Base-by-base conservation (phyloP, 2,888 invertebrate species). In the Synanthedon formicaeformis region DNA sequence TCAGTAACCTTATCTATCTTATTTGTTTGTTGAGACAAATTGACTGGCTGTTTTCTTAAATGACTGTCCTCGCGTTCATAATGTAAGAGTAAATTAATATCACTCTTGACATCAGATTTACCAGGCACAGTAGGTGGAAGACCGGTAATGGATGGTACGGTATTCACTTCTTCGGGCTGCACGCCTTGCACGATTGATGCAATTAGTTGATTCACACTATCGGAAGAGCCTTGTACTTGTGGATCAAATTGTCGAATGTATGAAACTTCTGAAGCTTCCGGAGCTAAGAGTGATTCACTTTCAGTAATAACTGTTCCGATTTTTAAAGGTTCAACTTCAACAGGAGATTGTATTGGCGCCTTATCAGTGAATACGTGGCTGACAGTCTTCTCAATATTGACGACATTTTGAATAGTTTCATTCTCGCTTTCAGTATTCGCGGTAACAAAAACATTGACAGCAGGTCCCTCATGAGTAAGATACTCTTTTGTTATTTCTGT, bases 1-100 rank as follows among this genome's bases (percentile, higher is more conserved):
- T 40, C 54, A 41, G 14, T 52, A 54, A 14, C 10, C 12, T 51
- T 23, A 51, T 40, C 40, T 13, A 48, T 16, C 45, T 51, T 52
- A 48, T 27, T 14, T 34, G 49, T 50, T 40, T 54, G 34, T 40
- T 4, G 13, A 40, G n/a, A n/a, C 1, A 49, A 3, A 2, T 12
- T 10, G 12, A 12, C 16, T 18, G 49, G 14, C 11, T 55, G 48
- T 50, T 50, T 13, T 40, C 40, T 51, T 16, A 68, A 49, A 56
- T 76, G 67, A 23, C 75, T 70, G 51, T 77, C 76, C 55, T 71
- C 57, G 8, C 78, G 74, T 65, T 85, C 84, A 11, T 81, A 69
- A 54, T 84, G 71, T 45, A 85, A 70, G 51, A 84, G 69, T 52
- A 69, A 59, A 27, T 67, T 66, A 14, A 74, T 64, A 45, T 76